Evolutionary conservation across 1,140 invertebrate species (phyloP).

Genomic region (Tetragnatha versicolor): DNA sequence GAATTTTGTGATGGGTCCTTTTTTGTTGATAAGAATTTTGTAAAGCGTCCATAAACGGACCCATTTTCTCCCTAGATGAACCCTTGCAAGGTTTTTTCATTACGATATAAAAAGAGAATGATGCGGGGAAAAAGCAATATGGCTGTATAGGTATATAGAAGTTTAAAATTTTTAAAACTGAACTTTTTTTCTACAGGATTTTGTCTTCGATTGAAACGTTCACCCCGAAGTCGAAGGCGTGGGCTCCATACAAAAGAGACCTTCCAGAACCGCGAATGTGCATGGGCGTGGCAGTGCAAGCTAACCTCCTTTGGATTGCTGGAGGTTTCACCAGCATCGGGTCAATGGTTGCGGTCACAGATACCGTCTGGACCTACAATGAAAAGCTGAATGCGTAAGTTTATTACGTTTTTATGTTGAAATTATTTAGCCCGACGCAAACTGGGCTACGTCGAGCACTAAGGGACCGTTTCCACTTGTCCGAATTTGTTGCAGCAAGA

Average conservation of each 20-base stretch:
- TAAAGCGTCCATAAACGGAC: no score
- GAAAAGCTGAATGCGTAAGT: neutral
- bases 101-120: no score
- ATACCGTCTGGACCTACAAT: neutral
- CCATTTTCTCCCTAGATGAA: no score
- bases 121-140: no score
- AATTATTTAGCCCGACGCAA: no score
- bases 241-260: neutral
- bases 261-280: neutral
- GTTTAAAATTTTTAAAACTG: neutral
- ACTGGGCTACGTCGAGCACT: no score
- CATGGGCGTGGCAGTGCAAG: neutral
- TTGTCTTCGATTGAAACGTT: conserved; percentile 17
- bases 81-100: no score
- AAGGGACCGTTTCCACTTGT: no score
- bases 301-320: neutral
- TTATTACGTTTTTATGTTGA: no score
- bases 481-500: no score
- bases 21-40: no score
- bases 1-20: no score
- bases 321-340: neutral
- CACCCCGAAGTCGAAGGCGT: neutral
- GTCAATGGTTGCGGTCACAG: neutral
- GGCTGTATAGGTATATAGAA: neutral
- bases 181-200: neutral